Evolutionary conservation across 2,888 invertebrate genomes (phyloP).

Genomic region (Sabatieria punctata): DNA sequence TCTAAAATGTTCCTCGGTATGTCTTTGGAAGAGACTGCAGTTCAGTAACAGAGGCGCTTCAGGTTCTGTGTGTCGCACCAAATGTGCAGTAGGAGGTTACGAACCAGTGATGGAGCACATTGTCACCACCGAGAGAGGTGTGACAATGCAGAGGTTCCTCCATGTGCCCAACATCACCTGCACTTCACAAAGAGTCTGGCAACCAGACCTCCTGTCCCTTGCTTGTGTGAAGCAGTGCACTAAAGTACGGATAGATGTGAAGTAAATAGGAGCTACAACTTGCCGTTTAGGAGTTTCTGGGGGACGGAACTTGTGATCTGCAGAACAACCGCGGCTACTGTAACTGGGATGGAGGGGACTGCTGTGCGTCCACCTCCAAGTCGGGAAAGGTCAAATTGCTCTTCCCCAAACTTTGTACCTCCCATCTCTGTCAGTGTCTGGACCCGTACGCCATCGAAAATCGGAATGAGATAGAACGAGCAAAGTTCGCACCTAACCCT

Average conservation of each 20-base stretch:
- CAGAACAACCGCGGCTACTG: slow-evolving; percentile 11
- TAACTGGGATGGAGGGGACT: slow-evolving; percentile 10
- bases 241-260: neutral
- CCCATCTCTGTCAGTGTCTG: slow-evolving; percentile 8
- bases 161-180: neutral
- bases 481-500: neutral
- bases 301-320: slow-evolving; percentile 11
- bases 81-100: neutral
- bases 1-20: neutral
- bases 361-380: slow-evolving; percentile 7
- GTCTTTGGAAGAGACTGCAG: neutral
- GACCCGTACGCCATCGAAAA: slow-evolving; percentile 8
- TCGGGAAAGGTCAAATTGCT: neutral
- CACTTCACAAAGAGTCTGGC: neutral
- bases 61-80: neutral
- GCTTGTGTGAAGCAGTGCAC: slow-evolving; percentile 3
- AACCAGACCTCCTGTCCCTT: neutral
- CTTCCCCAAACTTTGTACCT: slow-evolving; percentile 10
- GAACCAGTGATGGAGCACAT: slow-evolving; percentile 3
- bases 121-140: neutral
- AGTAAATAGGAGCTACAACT: neutral
- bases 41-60: neutral
- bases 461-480: neutral
- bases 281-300: slow-evolving; percentile 6
- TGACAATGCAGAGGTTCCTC: neutral